These are phyloP conservation scores for Acrobasis repandana DNA, from an alignment of 2,888 invertebrate species.

Conservation along the genomic window DNA sequence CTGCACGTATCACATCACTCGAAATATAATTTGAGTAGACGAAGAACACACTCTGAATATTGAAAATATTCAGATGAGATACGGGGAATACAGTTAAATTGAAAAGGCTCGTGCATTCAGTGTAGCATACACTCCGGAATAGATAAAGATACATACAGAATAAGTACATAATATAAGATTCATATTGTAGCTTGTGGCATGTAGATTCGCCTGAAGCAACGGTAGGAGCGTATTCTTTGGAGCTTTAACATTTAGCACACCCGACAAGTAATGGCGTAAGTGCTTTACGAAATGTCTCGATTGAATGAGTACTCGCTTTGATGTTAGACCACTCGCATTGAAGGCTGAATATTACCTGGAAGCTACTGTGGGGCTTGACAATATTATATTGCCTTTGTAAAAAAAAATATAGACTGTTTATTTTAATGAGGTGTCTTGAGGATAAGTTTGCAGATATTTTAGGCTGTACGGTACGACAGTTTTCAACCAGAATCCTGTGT, in stretches of 20 bases:
- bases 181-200: not conserved
- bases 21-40: not conserved
- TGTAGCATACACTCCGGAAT: not conserved
- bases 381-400: not conserved
- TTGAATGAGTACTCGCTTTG: constrained; percentile 12
- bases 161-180: not conserved
- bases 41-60: constrained; percentile 6
- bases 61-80: not conserved
- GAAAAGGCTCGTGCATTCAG: not conserved
- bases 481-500: too few relatives aligned
- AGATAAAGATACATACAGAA: not conserved
- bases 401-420: not conserved
- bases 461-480: not conserved
- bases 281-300: constrained; percentile 14
- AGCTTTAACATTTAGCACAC: constrained; percentile 9
- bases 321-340: constrained; percentile 13
- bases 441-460: too few relatives aligned
- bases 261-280: not conserved
- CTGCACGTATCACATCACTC: not conserved
- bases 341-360: constrained; percentile 7
- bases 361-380: not conserved
- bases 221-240: not conserved
- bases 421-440: not conserved
- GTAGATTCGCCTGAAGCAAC: not conserved
- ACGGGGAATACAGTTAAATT: not conserved